These are phyloP conservation scores for Phrynocephalus vlangalii DNA, from an alignment of 2,797 vertebrate species.

Conservation along the genomic window DNA sequence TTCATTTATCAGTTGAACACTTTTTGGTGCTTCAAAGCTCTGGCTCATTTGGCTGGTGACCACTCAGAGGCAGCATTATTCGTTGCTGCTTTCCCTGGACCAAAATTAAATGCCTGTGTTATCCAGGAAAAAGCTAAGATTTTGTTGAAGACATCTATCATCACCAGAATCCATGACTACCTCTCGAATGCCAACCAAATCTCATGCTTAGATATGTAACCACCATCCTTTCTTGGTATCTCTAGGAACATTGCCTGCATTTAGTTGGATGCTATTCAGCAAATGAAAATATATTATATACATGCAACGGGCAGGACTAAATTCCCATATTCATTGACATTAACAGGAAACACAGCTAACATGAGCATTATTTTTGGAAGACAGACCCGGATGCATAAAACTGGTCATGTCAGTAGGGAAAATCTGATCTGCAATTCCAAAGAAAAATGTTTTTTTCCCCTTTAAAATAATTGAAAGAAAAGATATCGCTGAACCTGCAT, in stretches of 20 bases:
- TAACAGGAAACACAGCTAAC: background rate
- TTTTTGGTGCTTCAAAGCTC: too few relatives aligned
- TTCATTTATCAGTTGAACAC: too few relatives aligned
- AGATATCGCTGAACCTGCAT: constrained; percentile 49
- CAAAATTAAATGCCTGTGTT: background rate
- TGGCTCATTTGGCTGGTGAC: too few relatives aligned
- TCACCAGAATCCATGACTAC: background rate
- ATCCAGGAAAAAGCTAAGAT: background rate
- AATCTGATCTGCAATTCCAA: constrained; percentile 68
- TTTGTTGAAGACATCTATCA: too few relatives aligned
- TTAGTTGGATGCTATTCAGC: background rate
- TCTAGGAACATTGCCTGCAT: rapidly evolving
- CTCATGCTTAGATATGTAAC: background rate
- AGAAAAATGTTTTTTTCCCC: constrained; percentile 45
- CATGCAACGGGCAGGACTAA: background rate
- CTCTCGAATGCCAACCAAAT: background rate
- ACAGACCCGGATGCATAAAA: constrained; percentile 60
- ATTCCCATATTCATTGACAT: background rate
- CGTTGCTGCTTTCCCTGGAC: background rate
- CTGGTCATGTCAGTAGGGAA: constrained; percentile 56
- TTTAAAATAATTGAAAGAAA: constrained; percentile 33
- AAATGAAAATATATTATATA: background rate
- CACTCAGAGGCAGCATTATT: too few relatives aligned
- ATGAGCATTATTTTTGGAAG: constrained; percentile 45
- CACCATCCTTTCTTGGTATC: background rate